These are phyloP conservation scores for Leptinotarsa texana DNA, from an alignment of 1,140 invertebrate species.

Conservation along the genomic window DNA sequence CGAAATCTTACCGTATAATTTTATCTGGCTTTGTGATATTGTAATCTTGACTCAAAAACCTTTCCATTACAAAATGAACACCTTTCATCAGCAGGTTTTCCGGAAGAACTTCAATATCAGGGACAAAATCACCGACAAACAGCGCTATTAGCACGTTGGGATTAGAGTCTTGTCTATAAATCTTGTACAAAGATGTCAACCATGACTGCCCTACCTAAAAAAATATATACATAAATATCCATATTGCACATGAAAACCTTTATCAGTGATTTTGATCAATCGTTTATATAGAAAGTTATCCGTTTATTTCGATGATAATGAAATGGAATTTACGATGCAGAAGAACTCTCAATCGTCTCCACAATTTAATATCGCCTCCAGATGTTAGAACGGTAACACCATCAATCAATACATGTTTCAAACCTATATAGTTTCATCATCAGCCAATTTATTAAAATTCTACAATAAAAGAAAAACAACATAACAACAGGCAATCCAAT, in stretches of 20 bases:
- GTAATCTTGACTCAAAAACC: neutral
- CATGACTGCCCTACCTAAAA: neutral
- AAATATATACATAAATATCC: neutral
- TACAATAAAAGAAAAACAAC: too few species aligned
- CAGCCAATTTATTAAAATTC: too few species aligned
- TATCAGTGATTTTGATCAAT: too few species aligned
- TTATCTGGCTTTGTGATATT: neutral
- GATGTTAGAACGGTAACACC: too few species aligned
- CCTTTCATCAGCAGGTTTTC: slow-evolving; percentile 57
- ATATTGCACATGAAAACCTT: neutral
- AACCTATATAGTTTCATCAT: too few species aligned
- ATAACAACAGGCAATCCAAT: too few species aligned
- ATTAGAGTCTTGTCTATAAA: slow-evolving; percentile 28
- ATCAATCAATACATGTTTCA: too few species aligned
- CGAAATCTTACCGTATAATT: slow-evolving; percentile 8
- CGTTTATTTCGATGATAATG: too few species aligned
- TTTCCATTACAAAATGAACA: slow-evolving; percentile 52
- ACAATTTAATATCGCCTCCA: too few species aligned
- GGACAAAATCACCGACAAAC: slow-evolving; percentile 60
- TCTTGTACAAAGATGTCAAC: neutral
- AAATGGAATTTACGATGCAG: too few species aligned
- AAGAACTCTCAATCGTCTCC: too few species aligned
- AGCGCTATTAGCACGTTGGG: slow-evolving; percentile 61
- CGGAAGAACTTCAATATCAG: slow-evolving; percentile 59
- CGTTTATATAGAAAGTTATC: neutral